These are phyloP conservation scores for Drosophila acutilabella DNA, from an alignment of 2,888 invertebrate species.

Conservation along the genomic window DNA sequence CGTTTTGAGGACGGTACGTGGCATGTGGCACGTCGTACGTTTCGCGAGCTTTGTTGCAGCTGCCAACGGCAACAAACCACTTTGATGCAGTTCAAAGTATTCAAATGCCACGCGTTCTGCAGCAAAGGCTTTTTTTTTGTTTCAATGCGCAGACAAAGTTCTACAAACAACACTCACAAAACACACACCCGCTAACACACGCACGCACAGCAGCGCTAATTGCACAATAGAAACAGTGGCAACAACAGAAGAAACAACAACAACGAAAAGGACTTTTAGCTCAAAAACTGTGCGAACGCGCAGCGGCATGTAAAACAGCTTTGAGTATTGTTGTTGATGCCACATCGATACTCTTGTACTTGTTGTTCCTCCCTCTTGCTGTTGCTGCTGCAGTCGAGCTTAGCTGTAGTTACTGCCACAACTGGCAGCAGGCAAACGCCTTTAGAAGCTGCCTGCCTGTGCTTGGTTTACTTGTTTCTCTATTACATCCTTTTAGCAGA, in stretches of 20 bases:
- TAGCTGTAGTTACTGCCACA: conserved; percentile 2
- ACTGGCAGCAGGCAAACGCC: conserved; percentile 14
- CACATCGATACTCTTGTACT: conserved; percentile 27
- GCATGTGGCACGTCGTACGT: conserved; percentile 1
- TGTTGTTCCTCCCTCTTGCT: conserved; percentile 13
- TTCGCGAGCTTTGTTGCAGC: conserved; percentile 49
- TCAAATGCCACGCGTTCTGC: conserved; percentile 50
- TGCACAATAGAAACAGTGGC: conserved; percentile 64
- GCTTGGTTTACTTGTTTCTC: conserved; percentile 14
- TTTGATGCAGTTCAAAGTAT: conserved; percentile 76
- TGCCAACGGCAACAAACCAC: conserved; percentile 66
- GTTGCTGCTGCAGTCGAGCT: conserved; percentile 5
- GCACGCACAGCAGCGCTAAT: conserved; percentile 58
- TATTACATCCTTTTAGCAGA: not conserved
- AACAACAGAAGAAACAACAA: conserved; percentile 25
- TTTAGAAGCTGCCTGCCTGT: conserved; percentile 11
- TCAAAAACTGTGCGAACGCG: conserved; percentile 67
- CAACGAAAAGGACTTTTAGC: conserved; percentile 16
- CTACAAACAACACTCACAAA: conserved; percentile 37
- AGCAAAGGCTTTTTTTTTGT: conserved; percentile 33
- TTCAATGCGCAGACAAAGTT: conserved; percentile 15
- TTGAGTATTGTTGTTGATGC: conserved; percentile 44
- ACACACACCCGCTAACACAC: conserved; percentile 27
- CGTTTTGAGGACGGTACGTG: not conserved
- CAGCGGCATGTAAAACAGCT: conserved; percentile 71